phyloP scores from a whole-genome alignment of 2,888 invertebrate species.

The Thecocarcelia acutangulata region DNA sequence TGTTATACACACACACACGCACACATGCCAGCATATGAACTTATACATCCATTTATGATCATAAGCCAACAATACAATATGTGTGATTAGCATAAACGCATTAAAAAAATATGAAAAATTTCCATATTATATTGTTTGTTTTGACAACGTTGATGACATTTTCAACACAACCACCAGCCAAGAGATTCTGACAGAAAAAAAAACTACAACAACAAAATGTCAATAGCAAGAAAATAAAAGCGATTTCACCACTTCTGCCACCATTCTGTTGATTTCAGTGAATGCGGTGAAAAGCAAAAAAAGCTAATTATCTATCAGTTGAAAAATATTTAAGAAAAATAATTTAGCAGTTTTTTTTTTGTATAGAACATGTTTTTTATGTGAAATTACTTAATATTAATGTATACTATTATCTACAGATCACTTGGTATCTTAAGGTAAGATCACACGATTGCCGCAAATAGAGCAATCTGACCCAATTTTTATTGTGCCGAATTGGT shows the following conservation, averaged over 20 bases:
- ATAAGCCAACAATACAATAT: slow-evolving; percentile 72
- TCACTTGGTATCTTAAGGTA: too few species aligned
- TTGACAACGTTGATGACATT: slow-evolving; percentile 78
- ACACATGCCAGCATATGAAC: not conserved
- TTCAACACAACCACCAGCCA: slow-evolving; percentile 70
- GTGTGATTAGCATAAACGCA: slow-evolving; percentile 79
- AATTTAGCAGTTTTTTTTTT: too few species aligned
- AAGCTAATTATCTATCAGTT: too few species aligned
- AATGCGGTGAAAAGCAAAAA: not conserved
- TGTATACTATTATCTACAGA: too few species aligned
- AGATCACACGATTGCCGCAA: too few species aligned
- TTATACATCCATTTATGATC: slow-evolving; percentile 5
- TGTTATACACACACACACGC: not conserved
- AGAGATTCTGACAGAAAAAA: slow-evolving; percentile 31
- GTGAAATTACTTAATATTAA: too few species aligned
- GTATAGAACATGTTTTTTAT: too few species aligned
- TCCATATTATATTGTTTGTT: slow-evolving; percentile 78
- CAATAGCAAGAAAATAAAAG: slow-evolving; percentile 38
- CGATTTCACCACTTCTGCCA: slow-evolving; percentile 31
- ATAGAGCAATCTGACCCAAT: too few species aligned
- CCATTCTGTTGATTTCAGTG: slow-evolving; percentile 56
- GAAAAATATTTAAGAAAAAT: too few species aligned
- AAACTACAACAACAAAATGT: slow-evolving; percentile 1
- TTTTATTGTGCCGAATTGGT: too few species aligned
- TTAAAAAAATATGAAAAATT: slow-evolving; percentile 76